These are phyloP conservation scores for Polydrusus cervinus DNA, from an alignment of 2,888 invertebrate genomes.

Conservation along the genomic window DNA sequence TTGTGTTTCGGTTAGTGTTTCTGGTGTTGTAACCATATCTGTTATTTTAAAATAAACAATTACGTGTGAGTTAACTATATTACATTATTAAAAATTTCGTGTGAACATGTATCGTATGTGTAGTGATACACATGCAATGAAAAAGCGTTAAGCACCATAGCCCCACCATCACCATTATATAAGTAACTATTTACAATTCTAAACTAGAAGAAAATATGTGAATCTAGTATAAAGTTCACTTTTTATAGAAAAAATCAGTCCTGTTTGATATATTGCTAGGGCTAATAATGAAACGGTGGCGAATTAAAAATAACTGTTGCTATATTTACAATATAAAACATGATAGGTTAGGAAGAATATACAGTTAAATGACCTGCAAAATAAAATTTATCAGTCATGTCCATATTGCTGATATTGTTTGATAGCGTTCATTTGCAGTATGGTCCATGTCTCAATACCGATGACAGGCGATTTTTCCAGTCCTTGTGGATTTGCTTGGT, in stretches of 20 bases:
- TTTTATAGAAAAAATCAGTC: conserved; percentile 59
- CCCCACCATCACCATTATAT: conserved; percentile 55
- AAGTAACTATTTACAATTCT: conserved; percentile 48
- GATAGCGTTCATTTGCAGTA: conserved; percentile 28
- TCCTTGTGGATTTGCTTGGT: conserved; percentile 61
- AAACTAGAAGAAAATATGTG: conserved; percentile 55
- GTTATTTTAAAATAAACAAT: conserved; percentile 69
- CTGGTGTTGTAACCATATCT: conserved; percentile 70
- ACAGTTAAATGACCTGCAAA: conserved; percentile 68
- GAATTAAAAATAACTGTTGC: conserved; percentile 63
- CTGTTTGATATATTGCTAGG: conserved; percentile 60
- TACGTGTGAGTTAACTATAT: conserved; percentile 62
- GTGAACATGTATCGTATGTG: conserved; percentile 57
- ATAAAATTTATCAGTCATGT: conserved; percentile 54
- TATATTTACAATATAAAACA: conserved; percentile 60
- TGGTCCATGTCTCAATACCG: conserved; percentile 47
- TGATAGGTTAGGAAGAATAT: conserved; percentile 64
- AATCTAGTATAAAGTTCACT: conserved; percentile 61
- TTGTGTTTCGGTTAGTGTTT: conserved; percentile 70
- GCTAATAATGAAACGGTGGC: conserved; percentile 45
- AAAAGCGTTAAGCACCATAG: conserved; percentile 55
- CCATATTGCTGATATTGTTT: conserved; percentile 53
- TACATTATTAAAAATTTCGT: conserved; percentile 50
- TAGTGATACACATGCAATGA: conserved; percentile 59
- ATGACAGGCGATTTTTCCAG: conserved; percentile 58